Base-by-base conservation (phyloP, 2,888 invertebrate species). In the Octodonta nipae region DNA sequence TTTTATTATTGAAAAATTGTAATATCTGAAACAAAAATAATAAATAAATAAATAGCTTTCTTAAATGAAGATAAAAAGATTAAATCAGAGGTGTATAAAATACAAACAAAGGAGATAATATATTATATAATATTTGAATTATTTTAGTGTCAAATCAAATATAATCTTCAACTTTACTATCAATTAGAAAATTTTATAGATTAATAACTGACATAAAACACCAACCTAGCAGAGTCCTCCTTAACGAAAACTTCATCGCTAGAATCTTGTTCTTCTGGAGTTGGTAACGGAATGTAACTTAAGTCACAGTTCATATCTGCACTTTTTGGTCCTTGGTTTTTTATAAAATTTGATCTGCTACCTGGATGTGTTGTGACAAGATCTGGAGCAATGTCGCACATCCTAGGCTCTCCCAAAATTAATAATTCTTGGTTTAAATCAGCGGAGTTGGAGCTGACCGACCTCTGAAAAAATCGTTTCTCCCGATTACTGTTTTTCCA, bases 361-460 rank as follows among this genome's bases (percentile, higher is more conserved):
- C 46, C 41, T 5, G 57, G 47, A 14, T 55, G 50, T 35, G 55
- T 57, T 34, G 64, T 60, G 2, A 65, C 64, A 22, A 58, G 28
- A 36, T 60, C 60, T 5, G 72, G 73, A 1, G 79, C 79, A 24
- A 79, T 71, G 47, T 80, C 81, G 1, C 75, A 71, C 1, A 78
- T 71, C 40, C 79, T 62, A 0, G 80, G 80, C 43, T 78, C 75
- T 2, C 80, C 80, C 34, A 77, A 61, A 38, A 80, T 73, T 16
- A 74, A 69, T 35, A 75, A 68, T 3, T 77, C 75, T 47, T 71
- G 43, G 49, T 77, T 68, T 13, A 66, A 63, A 34, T 76, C 54
- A 51, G 71, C 59, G 49, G 67, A 72, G 40, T 72, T 73, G 1
- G 77, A 74, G 35, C 77, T 77, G 29, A 77, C 61, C 3, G 78